Evolutionary conservation across 2,113 vertebrate species (phyloP), one percentile per base, ranked within the genome.

Genomic region (Ciconia maguari): DNA sequence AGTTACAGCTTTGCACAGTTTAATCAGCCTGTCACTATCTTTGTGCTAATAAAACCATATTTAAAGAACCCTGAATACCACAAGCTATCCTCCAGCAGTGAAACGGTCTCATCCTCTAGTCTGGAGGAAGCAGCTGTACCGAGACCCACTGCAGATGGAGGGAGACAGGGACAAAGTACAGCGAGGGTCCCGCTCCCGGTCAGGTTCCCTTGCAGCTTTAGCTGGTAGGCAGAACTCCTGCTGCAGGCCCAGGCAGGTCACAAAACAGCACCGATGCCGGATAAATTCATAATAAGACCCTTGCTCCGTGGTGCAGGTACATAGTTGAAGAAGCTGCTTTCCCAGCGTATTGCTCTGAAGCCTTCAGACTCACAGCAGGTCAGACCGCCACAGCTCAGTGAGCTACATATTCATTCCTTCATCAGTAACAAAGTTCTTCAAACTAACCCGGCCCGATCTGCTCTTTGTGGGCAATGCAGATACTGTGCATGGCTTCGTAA

Each of bases 141-240:
- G 8, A 70, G 32, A 88, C 13, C 34, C n/a, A 11, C 30, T 87
- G 54, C 42, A 64, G 32, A 51, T 41, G 27, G 21, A 83, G 9
- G 41, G 41, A 71, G 41, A 38, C 4, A 16, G 22, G 51, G 36
- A 55, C 36, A 75, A 55, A 78, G 18, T 13, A 82, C 29, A 94
- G 36, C 1, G 1, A 94, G 34, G 17, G 36, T 78, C 41, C 26
- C 0, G 1, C 38, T 76, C n/a, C 44, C 1, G 0, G 16, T 34
- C 51, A 74, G 60, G 34, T 61, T 3, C 12, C 60, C 36, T 64
- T 65, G 74, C 38, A 92, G 60, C 61, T 38, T n/a, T 9, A 71
- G 26, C 46, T 54, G 52, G 25, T n/a, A 13, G 16, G 49, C 86
- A 83, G 64, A 46, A 24, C 44, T 76, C 48, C 57, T 60, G 65